Base-by-base conservation (phyloP, 2,113 vertebrate species). In the Glareola pratincola region DNA sequence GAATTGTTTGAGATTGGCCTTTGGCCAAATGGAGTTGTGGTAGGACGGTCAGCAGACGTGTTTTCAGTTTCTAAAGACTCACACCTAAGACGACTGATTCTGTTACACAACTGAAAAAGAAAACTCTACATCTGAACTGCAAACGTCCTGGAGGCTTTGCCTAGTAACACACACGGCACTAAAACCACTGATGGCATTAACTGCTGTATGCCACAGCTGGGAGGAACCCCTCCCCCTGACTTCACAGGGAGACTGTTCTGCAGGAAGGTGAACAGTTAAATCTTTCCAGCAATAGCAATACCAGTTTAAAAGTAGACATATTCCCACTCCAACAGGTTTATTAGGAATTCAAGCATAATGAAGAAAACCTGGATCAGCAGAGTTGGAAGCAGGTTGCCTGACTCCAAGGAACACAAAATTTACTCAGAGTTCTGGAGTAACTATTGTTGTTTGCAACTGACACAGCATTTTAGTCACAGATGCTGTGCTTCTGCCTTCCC, bases 31-130 rank as follows among this genome's bases (percentile, higher is more conserved):
- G 2, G 9, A 47, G 13, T 3, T 78, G 37, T 22, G 11, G 23
- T 7, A 76, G 36, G 21, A 43, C 3, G 32, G 12, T 10, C n/a
- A 85, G 24, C 14, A 88, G 9, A 66, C 0, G 0, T 0, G 1
- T 17, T 79, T 66, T 74, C 43, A 36, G 37, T 60, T 62, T 36
- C 43, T 51, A 9, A 50, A 85, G 51, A 81, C 41, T 60, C 34
- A 10, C 5, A 62, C 20, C 34, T 85, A 34, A 8, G 45, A 93
- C 18, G 7, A 76, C 6, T n/a, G 56, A 43, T 47, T 59, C 27
- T 74, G 32, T 67, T 51, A 43, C 6, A 4, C 10, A 23, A 36
- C 14, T 5, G 4, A 51, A 83, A 36, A 10, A 84, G 6, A 66
- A 80, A 84, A 78, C 12, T 30, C 20, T 69, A 54, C 6, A 10